These are phyloP conservation scores for Pasiphila rectangulata DNA, from an alignment of 2,888 invertebrate genomes.

Conservation along the genomic window DNA sequence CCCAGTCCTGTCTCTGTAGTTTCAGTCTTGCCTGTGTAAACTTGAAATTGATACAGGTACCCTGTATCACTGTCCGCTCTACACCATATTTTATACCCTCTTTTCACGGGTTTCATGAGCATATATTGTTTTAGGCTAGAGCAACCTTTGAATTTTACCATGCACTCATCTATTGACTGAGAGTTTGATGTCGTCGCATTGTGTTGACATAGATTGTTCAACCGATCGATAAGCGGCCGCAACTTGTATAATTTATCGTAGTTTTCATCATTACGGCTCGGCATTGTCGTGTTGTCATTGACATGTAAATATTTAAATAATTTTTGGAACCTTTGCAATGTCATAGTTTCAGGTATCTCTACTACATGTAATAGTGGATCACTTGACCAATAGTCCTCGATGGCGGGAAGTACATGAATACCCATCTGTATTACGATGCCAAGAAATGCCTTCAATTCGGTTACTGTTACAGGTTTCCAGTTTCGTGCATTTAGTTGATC, in stretches of 20 bases:
- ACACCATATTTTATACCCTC: conserved; percentile 37
- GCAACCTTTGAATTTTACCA: conserved; percentile 36
- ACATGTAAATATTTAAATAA: conserved; percentile 24
- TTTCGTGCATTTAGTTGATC: conserved; percentile 2
- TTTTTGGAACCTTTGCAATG: conserved; percentile 22
- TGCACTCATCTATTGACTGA: conserved; percentile 28
- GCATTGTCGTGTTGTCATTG: conserved; percentile 20
- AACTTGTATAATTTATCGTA: conserved; percentile 3
- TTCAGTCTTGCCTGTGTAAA: conserved; percentile 33
- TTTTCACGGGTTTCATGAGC: conserved; percentile 37
- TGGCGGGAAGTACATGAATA: conserved; percentile 15
- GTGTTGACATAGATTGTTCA: conserved; percentile 14
- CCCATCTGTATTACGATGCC: conserved; percentile 18
- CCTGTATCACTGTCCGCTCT: conserved; percentile 32
- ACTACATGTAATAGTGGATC: conserved; percentile 15
- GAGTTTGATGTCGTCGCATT: conserved; percentile 16
- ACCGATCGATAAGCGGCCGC: conserved; percentile 9
- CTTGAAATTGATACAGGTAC: conserved; percentile 30
- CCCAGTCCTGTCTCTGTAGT: conserved; percentile 28
- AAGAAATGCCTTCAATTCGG: conserved; percentile 11
- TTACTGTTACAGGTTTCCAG: background rate
- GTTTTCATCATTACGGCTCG: conserved; percentile 12
- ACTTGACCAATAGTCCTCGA: conserved; percentile 22
- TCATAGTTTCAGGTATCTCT: conserved; percentile 23
- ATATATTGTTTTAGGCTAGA: conserved; percentile 34